Conservation (phyloP, 2,888 invertebrate species). For the Oscheius sp. region DNA sequence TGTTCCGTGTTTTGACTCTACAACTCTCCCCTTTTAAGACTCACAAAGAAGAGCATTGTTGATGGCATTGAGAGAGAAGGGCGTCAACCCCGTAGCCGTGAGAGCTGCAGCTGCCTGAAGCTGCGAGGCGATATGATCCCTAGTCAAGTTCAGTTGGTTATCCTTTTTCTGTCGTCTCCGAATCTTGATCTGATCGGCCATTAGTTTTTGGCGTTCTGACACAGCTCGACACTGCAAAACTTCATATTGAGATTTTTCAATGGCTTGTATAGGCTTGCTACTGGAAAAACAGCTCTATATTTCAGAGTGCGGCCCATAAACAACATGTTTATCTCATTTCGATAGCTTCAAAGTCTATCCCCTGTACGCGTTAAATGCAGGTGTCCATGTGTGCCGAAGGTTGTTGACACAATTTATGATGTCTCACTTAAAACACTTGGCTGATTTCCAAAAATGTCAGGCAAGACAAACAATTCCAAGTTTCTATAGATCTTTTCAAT, state of each 20-base stretch:
- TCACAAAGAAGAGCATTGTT: conserved; percentile 51
- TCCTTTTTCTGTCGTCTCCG: conserved; percentile 68
- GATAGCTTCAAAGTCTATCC: background rate
- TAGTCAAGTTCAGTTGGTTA: conserved; percentile 65
- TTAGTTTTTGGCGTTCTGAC: conserved; percentile 68
- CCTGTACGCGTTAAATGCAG: conserved; percentile 13
- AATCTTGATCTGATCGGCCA: conserved; percentile 72
- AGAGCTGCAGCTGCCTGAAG: conserved; percentile 60
- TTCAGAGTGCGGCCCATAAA: conserved; percentile 32
- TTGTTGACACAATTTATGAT: too few relatives aligned
- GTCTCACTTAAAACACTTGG: background rate
- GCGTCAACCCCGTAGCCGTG: conserved; percentile 43
- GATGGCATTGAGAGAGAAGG: conserved; percentile 42
- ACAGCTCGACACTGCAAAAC: conserved; percentile 69
- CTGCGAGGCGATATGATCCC: conserved; percentile 60
- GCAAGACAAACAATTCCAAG: background rate
- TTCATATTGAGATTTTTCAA: conserved; percentile 24
- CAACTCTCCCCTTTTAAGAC: conserved; percentile 6
- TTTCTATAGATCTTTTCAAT: background rate
- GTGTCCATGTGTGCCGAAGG: background rate
- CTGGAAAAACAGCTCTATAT: conserved; percentile 36
- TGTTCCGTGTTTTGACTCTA: too few relatives aligned
- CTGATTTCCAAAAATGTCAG: background rate
- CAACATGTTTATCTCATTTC: conserved; percentile 38
- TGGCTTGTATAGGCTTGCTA: conserved; percentile 25